Evolutionary conservation across 2,888 invertebrate species (phyloP).

Genomic region (Clepsis dumicolana): DNA sequence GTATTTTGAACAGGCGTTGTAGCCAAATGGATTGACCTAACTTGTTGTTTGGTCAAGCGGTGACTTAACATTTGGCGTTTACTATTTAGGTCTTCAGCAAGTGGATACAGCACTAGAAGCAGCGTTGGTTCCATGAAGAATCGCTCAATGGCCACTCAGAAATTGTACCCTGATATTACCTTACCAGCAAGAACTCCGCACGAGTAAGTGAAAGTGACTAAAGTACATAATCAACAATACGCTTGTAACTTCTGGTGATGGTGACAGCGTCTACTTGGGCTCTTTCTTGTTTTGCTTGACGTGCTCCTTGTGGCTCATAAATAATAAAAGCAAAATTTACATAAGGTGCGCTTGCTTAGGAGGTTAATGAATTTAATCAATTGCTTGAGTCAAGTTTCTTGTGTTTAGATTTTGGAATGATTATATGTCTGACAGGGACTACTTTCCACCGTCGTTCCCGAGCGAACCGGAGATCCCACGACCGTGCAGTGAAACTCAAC

Average conservation of each 20-base stretch:
- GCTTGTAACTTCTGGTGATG: too few relatives aligned
- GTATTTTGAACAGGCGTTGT: not conserved
- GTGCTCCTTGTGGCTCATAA: too few relatives aligned
- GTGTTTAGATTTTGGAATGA: not conserved
- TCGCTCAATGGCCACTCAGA: conserved; percentile 50
- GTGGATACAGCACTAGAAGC: conserved; percentile 56
- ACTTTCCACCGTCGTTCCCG: conserved; percentile 45
- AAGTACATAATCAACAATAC: too few relatives aligned
- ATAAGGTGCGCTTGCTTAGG: too few relatives aligned
- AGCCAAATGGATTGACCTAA: too few relatives aligned
- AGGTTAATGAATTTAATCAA: too few relatives aligned
- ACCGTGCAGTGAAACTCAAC: conserved; percentile 46
- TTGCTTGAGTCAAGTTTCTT: not conserved
- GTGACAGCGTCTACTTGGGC: too few relatives aligned
- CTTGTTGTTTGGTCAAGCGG: too few relatives aligned
- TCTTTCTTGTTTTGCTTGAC: too few relatives aligned
- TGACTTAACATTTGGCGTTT: too few relatives aligned
- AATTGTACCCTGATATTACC: conserved; percentile 65
- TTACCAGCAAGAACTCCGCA: conserved; percentile 57
- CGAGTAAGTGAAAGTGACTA: conserved; percentile 61
- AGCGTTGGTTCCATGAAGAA: conserved; percentile 54
- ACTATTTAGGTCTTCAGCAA: conserved; percentile 56
- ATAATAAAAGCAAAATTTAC: too few relatives aligned
- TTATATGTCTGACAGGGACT: conserved; percentile 24
- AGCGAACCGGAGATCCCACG: conserved; percentile 17